Evolutionary conservation across 2,888 invertebrate genomes (phyloP).

Genomic region (Parapristionchus giblindavisi): DNA sequence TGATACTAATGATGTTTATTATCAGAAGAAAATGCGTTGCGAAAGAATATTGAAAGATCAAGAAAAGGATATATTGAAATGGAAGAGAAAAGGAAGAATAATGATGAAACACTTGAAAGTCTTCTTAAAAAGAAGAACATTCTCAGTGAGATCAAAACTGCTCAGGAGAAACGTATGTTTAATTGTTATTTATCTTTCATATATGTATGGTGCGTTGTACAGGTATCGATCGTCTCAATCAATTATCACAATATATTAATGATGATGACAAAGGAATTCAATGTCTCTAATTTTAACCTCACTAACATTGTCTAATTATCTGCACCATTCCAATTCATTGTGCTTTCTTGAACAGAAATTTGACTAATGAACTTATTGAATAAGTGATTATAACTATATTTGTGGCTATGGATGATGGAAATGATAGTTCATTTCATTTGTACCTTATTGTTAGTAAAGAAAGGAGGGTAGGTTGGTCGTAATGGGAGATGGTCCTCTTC

Average conservation of each 20-base stretch:
- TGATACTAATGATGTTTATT: neutral
- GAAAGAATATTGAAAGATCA: neutral
- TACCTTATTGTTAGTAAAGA: neutral
- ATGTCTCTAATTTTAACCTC: slow-evolving; percentile 15
- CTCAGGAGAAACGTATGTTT: no score
- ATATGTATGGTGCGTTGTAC: no score
- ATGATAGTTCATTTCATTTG: neutral
- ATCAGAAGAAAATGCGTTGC: neutral
- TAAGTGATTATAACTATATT: no score
- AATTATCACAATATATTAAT: no score
- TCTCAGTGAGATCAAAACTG: neutral
- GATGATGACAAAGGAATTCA: slow-evolving; percentile 16
- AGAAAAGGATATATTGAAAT: neutral
- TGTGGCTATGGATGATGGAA: no score
- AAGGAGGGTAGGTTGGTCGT: slow-evolving; percentile 18
- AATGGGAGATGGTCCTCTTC: slow-evolving; percentile 22
- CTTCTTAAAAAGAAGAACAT: slow-evolving; percentile 9
- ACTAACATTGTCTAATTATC: neutral
- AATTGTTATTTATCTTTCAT: no score
- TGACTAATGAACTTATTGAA: no score
- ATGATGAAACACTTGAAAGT: neutral
- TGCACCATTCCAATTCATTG: slow-evolving; percentile 3
- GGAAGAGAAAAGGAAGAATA: slow-evolving; percentile 2
- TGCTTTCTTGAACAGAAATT: no score
- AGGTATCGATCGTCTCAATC: no score